A percentile compares a stretch with the other conserved stretches of the same genome.
phyloP scores from a whole-genome alignment of 1,140 invertebrate genomes.

The Pseudomyrmex gracilis region DNA sequence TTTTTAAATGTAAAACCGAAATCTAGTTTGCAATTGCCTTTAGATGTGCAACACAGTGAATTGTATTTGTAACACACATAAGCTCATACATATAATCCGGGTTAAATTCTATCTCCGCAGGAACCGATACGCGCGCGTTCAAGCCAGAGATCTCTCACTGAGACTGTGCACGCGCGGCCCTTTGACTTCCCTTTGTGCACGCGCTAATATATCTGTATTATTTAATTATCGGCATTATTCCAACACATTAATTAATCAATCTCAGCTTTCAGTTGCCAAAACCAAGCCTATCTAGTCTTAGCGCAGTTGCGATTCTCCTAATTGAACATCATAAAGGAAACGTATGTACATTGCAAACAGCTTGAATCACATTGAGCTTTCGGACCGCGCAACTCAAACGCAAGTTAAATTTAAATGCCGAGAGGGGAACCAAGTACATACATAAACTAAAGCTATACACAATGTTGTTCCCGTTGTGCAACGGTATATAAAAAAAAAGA shows the following conservation, averaged over 20 bases:
- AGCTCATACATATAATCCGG: neutral
- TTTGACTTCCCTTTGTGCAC: neutral
- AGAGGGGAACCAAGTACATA: conserved; percentile 1
- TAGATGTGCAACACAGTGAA: no score
- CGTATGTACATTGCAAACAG: conserved; percentile 26
- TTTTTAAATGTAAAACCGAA: no score
- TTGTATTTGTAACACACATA: neutral
- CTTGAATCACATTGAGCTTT: conserved; percentile 17
- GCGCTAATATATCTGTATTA: neutral
- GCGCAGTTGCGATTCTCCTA: conserved; percentile 21
- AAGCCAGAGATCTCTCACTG: neutral
- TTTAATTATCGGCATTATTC: conserved; percentile 46
- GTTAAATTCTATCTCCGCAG: neutral
- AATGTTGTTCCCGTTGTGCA: neutral
- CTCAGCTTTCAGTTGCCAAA: conserved; percentile 37
- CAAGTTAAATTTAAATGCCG: conserved; percentile 15
- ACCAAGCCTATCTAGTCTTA: conserved; percentile 10
- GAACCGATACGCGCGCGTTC: neutral
- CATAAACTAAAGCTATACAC: neutral
- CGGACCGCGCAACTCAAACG: conserved; percentile 9
- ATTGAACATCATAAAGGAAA: conserved; percentile 39
- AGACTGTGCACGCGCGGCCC: neutral
- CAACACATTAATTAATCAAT: conserved; percentile 41
- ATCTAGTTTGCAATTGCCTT: neutral
- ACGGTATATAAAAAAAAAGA: neutral